Conservation (phyloP, 2,888 invertebrate species). For the Tetheella fluctuosa region DNA sequence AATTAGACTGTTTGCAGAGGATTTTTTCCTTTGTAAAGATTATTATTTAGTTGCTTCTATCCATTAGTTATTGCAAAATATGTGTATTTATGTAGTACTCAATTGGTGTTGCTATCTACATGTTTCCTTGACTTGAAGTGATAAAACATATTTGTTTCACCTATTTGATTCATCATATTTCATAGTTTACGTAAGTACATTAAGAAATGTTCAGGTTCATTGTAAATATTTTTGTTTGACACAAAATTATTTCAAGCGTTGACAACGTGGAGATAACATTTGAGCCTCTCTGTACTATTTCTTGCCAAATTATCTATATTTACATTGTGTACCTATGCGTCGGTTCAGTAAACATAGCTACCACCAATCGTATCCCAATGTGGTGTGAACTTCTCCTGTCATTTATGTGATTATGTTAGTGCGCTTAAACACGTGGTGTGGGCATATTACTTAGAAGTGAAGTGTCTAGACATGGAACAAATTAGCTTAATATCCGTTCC, state of each 20-base stretch:
- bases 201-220: background rate
- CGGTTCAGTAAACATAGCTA: background rate
- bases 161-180: background rate
- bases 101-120: background rate
- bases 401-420: constrained; percentile 15
- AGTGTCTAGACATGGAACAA: constrained; percentile 28
- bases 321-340: background rate
- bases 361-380: background rate
- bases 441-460: constrained; percentile 14
- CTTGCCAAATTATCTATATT: constrained; percentile 11
- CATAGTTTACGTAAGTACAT: background rate
- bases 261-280: background rate
- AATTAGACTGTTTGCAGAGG: background rate
- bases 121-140: constrained; percentile 1
- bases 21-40: background rate
- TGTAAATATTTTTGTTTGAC: background rate
- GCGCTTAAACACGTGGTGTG: constrained; percentile 7
- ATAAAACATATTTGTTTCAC: background rate
- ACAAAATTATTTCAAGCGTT: background rate
- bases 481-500: constrained; percentile 29
- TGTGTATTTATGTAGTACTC: background rate
- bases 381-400: background rate
- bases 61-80: background rate
- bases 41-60: background rate
- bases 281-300: constrained; percentile 7